Base-by-base conservation (phyloP, 2,888 invertebrate genomes). In the Hydroisotoma schaefferi region DNA sequence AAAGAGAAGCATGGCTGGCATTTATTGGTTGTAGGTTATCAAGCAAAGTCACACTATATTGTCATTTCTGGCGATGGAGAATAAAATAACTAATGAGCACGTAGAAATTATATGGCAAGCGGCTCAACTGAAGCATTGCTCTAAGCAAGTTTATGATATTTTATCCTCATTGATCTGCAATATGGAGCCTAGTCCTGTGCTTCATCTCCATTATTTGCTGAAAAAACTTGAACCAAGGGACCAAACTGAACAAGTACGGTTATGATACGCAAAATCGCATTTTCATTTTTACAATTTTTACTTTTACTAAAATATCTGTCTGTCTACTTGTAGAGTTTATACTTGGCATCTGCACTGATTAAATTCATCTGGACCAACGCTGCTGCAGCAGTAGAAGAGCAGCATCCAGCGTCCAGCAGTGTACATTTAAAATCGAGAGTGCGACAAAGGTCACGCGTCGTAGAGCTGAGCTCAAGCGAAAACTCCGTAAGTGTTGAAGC, bases 51-150 rank as follows among this genome's bases (percentile, higher is more conserved):
- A 94, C 77, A 87, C 93, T 73, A 88, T 94, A 66, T 80, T 94
- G 51, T 93, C 92, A 77, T 93, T 94, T 77, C 80, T 95, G 65
- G 94, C 94, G 0, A 88, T 93, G 78, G 94, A 94, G 77, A 89
- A 90, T 40, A 84, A 90, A 70, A 87, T 95, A 38, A 90, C 90
- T 0, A 87, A 88, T 58, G 91, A 91, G 59, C 93, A 95, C 73
- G 86, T 95, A 71, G 92, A 94, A 75, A 83, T 89, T 38, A 91
- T 95, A 67, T 95, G 94, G 94, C 90, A 92, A 69, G 92, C 94
- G 0, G 92, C 94, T 1, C 94, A 94, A 77, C 77, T 94, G 53
- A 95, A 95, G 76, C 94, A 95, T 77, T 95, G 94, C 76, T 88
- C 93, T 1, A 88, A 93, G 73, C 93, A 94, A 66, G 93, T 94